Conservation (phyloP, 2,888 invertebrate species). For the Platypus cylindrus region DNA sequence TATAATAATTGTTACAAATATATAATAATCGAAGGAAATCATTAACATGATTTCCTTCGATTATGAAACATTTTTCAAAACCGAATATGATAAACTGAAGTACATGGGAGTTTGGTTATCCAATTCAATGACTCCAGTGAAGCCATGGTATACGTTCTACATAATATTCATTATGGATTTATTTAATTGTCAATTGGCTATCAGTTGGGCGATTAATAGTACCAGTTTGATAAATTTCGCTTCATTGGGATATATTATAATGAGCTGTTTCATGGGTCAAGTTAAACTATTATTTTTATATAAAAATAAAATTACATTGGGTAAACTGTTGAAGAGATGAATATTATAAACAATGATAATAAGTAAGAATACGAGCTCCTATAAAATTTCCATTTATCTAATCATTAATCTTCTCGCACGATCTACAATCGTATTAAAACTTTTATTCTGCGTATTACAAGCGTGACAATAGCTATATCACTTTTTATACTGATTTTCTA, state of each 20-base stretch:
- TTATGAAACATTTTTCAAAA: too few species aligned
- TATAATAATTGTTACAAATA: too few species aligned
- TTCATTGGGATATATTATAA: not conserved
- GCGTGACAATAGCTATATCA: not conserved
- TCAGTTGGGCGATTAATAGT: not conserved
- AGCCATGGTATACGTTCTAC: not conserved
- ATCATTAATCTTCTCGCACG: too few species aligned
- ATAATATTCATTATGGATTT: not conserved
- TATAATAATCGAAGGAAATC: too few species aligned
- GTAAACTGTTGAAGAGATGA: not conserved
- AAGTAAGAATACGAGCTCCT: not conserved
- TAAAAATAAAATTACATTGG: not conserved
- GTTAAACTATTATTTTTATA: not conserved
- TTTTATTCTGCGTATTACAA: too few species aligned
- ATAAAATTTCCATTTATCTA: not conserved
- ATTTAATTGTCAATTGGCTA: not conserved
- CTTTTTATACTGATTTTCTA: not conserved
- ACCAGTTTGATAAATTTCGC: not conserved
- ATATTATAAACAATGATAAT: not conserved
- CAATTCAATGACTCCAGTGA: too few species aligned
- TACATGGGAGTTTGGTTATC: too few species aligned
- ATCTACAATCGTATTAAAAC: too few species aligned
- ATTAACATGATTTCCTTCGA: too few species aligned
- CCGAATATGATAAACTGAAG: too few species aligned
- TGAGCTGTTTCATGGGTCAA: slow-evolving; percentile 1